Evolutionary conservation across 2,888 invertebrate species (phyloP).

Genomic region (Chouioia cunea): DNA sequence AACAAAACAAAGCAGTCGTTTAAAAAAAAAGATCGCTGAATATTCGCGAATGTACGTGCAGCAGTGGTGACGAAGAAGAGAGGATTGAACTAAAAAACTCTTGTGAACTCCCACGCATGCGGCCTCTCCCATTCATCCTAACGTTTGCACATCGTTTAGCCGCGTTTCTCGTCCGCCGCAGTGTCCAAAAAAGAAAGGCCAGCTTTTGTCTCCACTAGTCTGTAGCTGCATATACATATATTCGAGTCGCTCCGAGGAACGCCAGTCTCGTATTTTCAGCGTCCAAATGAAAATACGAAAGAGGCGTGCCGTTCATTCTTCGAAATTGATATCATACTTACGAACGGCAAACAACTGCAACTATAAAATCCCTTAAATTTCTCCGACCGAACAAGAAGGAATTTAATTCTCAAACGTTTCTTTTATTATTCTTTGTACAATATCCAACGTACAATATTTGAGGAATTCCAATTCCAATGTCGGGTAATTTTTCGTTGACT

Average conservation of each 20-base stretch:
- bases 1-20: no score
- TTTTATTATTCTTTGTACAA: no score
- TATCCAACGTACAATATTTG: no score
- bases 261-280: not conserved
- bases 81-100: not conserved
- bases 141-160: conserved; percentile 41
- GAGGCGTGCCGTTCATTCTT: not conserved
- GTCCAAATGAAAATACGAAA: not conserved
- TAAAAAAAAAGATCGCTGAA: no score
- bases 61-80: not conserved
- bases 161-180: not conserved
- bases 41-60: not conserved
- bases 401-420: no score
- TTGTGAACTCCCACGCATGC: not conserved
- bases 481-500: no score
- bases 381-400: no score
- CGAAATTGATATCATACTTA: conserved; percentile 17
- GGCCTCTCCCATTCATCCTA: conserved; percentile 21
- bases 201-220: no score
- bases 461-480: no score
- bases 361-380: no score
- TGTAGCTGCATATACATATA: no score
- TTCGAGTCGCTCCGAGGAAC: conserved; percentile 24
- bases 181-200: not conserved
- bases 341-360: no score